Base-by-base conservation (phyloP, 1,140 invertebrate species). In the Drosophila malerkotliana region DNA sequence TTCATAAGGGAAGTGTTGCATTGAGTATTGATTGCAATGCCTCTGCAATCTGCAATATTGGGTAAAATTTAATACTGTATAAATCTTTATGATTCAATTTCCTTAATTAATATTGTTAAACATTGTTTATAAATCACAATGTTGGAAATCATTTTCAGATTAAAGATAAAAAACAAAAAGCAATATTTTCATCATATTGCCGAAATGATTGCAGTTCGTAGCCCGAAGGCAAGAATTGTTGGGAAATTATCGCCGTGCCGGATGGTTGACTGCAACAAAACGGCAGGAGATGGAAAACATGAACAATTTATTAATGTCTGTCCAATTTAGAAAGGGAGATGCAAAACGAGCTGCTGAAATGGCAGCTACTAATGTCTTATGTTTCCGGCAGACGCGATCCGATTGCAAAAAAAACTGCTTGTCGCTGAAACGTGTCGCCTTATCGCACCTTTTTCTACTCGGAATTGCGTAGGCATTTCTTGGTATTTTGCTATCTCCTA, bases 171-270 rank as follows among this genome's bases (percentile, higher is more conserved):
- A 28, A 47, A 7, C 21, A 41, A 10, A 4, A 26, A 28, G 30
- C 45, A 7, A 34, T 34, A 34, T 45, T 53, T 67, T 14, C 24
- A 9, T 10, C 18, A 56, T 2, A n/a, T 39, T 21, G 37, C 14
- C 10, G 26, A 39, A 53, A 47, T 39, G 41, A 63, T 54, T 18
- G 28, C 37, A 64, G 44, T 30, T 61, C 24, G 8, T 4, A 49
- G 39, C 18, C 12, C 47, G 34, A 2, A 6, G n/a, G 4, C 56
- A 39, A 55, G 63, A 59, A 85, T 73, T 47, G 74, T 79, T 79
- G 61, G 37, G 71, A 88, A 88, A 79, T 88, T 87, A 88, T 45
- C 78, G 60, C 82, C 63, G 62, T 87, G 15, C 79, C 44, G 15
- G 41, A 37, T 37, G 34, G 66, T 51, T 75, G 74, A 62, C 9